Percentiles rank a stretch among this genome's conserved stretches.
Conservation (phyloP, 92 coral and sea anemone genomes). For the Epizoanthus rinbou region DNA sequence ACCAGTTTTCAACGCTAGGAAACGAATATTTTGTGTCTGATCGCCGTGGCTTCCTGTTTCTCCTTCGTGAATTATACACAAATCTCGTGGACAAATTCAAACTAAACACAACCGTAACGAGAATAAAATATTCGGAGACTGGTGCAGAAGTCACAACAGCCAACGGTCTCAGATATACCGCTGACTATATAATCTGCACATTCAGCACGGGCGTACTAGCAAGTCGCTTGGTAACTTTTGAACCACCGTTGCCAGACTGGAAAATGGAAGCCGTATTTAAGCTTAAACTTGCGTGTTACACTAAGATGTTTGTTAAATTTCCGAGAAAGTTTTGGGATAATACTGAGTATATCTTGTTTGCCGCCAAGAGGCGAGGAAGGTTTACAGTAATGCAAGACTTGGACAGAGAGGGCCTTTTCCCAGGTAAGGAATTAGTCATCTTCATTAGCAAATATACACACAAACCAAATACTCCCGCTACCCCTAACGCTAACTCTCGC, state of each 20-base stretch:
- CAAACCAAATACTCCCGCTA: too few species aligned
- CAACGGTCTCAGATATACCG: constrained; percentile 66
- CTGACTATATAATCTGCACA: constrained; percentile 80
- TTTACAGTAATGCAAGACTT: constrained; percentile 55
- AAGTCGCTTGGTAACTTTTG: constrained; percentile 67
- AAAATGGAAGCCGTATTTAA: constrained; percentile 67
- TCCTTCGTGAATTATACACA: constrained; percentile 47
- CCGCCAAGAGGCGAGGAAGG: constrained; percentile 49
- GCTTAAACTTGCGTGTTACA: constrained; percentile 67
- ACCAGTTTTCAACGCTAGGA: constrained; percentile 32
- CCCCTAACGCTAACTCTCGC: too few species aligned
- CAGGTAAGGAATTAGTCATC: constrained; percentile 14
- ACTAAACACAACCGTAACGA: constrained; percentile 54
- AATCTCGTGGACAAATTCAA: constrained; percentile 48
- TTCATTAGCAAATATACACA: too few species aligned
- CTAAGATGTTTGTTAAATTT: constrained; percentile 79
- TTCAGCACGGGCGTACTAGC: constrained; percentile 89
- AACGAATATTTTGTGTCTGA: constrained; percentile 68
- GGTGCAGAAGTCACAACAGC: constrained; percentile 59
- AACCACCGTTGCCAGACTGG: constrained; percentile 79
- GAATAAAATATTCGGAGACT: constrained; percentile 48
- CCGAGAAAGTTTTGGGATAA: constrained; percentile 80
- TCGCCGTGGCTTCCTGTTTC: constrained; percentile 51
- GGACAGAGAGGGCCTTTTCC: constrained; percentile 36
- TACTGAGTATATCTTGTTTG: constrained; percentile 64